Conservation (phyloP, 2,888 invertebrate genomes). For the Agrotis segetum region DNA sequence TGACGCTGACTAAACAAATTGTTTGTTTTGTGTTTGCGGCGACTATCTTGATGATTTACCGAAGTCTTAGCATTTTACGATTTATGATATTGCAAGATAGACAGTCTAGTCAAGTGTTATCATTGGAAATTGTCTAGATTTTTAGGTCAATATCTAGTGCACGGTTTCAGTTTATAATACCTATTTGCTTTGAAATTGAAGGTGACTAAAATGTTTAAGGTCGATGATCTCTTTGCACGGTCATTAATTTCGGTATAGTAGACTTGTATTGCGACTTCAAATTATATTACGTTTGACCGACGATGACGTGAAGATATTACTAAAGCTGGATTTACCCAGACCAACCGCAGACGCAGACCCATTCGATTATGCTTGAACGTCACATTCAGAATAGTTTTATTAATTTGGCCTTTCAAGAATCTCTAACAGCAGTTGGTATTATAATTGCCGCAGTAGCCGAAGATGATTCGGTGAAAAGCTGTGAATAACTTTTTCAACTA, state of each 20-base stretch:
- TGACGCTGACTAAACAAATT: constrained; percentile 14
- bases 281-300: constrained; percentile 32
- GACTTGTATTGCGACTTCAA: constrained; percentile 39
- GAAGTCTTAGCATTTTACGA: constrained; percentile 12
- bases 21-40: not conserved
- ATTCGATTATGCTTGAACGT: constrained; percentile 35
- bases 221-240: constrained; percentile 21
- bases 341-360: constrained; percentile 48
- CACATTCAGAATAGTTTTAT: constrained; percentile 40
- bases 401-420: constrained; percentile 25
- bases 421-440: constrained; percentile 36
- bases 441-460: constrained; percentile 10
- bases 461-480: constrained; percentile 10
- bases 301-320: constrained; percentile 40
- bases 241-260: constrained; percentile 37
- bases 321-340: constrained; percentile 45
- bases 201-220: constrained; percentile 5
- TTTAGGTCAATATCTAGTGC: not conserved
- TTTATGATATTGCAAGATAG: constrained; percentile 7
- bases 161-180: not conserved
- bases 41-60: constrained; percentile 18
- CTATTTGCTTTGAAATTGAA: not conserved
- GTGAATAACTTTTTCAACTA: constrained; percentile 2
- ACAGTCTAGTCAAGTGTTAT: not conserved
- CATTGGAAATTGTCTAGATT: not conserved